Percentiles rank a stretch among this genome's conserved stretches.
Evolutionary conservation across 2,888 invertebrate species (phyloP).

Genomic region (Lobophora halterata): DNA sequence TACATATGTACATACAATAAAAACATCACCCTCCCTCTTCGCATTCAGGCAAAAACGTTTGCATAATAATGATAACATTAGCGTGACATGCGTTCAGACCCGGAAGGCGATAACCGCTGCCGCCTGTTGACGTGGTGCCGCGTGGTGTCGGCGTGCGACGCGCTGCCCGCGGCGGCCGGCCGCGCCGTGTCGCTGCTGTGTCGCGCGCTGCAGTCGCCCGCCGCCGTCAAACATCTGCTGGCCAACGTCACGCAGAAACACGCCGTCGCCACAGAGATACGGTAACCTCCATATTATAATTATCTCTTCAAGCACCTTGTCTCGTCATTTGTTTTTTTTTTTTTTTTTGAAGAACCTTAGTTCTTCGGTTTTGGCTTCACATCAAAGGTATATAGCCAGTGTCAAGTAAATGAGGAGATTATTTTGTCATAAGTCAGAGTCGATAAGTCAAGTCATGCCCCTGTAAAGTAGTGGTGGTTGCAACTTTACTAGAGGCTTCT

Average conservation of each 20-base stretch:
- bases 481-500: too few relatives aligned
- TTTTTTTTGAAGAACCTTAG: too few relatives aligned
- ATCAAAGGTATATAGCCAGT: too few relatives aligned
- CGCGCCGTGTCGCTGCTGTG: conserved; percentile 81
- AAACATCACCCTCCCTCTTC: too few relatives aligned
- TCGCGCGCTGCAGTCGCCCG: conserved; percentile 70
- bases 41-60: not conserved
- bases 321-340: too few relatives aligned
- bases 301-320: too few relatives aligned
- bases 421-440: too few relatives aligned
- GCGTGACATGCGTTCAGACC: conserved; percentile 36
- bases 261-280: conserved; percentile 85
- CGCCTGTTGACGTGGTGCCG: conserved; percentile 60
- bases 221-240: conserved; percentile 84
- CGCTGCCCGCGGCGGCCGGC: conserved; percentile 38
- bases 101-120: conserved; percentile 48
- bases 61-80: not conserved
- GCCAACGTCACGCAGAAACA: conserved; percentile 85
- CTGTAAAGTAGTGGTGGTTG: too few relatives aligned
- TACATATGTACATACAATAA: too few relatives aligned
- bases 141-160: conserved; percentile 44
- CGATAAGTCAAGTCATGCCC: too few relatives aligned
- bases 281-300: conserved; percentile 34
- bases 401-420: too few relatives aligned
- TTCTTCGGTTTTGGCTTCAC: too few relatives aligned